These are phyloP conservation scores for Clytia hemisphaerica DNA, from an alignment of 30 jellyfish, hydroid and myxozoan genomes.

Conservation along the genomic window DNA sequence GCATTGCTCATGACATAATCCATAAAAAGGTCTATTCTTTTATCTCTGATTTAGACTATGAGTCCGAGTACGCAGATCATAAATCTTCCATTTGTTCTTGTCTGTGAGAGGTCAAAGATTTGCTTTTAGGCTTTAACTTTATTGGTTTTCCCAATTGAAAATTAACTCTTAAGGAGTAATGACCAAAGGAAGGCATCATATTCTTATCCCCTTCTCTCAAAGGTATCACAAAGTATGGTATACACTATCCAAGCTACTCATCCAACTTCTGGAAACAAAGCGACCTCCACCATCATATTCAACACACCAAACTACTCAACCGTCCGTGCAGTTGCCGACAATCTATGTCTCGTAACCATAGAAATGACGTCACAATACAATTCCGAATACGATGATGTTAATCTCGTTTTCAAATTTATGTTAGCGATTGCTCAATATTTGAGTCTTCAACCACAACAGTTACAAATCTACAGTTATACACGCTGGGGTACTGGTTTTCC, in stretches of 20 bases:
- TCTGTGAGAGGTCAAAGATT: too few species aligned
- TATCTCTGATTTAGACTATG: too few species aligned
- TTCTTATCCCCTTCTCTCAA: conserved; percentile 39
- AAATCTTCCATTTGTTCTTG: too few species aligned
- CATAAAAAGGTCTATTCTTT: too few species aligned
- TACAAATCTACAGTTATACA: conserved; percentile 49
- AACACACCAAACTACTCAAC: conserved; percentile 23
- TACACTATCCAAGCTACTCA: conserved; percentile 53
- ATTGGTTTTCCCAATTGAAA: too few species aligned
- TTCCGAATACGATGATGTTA: conserved; percentile 46
- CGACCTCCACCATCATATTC: conserved; percentile 23
- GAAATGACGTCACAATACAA: conserved; percentile 34
- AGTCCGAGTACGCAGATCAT: too few species aligned
- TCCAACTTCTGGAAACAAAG: conserved; percentile 45
- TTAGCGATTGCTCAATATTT: conserved; percentile 39
- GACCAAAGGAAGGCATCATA: too few species aligned
- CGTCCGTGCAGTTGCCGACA: conserved; percentile 13
- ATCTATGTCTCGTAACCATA: conserved; percentile 50
- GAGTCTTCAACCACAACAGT: conserved; percentile 11
- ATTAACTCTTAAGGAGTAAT: too few species aligned
- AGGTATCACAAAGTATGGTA: background rate
- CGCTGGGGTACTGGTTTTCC: conserved; percentile 26
- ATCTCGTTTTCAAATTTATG: conserved; percentile 31
- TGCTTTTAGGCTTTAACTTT: too few species aligned
- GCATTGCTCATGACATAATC: too few species aligned